A percentile compares a stretch with the other conserved stretches of the same genome.
phyloP scores from a whole-genome alignment of 2,113 vertebrate genomes.

The Pithys albifrons region DNA sequence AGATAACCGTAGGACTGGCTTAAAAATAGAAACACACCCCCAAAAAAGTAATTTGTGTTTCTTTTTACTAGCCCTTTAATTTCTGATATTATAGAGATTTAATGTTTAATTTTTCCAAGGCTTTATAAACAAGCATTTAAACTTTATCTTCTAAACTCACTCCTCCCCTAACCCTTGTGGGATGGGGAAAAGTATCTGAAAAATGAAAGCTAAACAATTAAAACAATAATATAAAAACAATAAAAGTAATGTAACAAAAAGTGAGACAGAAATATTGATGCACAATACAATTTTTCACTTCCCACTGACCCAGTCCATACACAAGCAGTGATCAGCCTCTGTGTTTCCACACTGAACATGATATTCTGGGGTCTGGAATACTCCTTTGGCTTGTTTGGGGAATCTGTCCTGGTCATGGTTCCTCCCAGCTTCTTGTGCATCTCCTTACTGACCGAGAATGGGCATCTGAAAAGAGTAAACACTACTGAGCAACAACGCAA shows the following conservation, averaged over 20 bases:
- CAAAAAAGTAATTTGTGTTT: neutral
- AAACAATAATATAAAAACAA: too few species aligned
- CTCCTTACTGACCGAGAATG: neutral
- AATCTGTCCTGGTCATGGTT: neutral
- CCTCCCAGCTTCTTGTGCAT: neutral
- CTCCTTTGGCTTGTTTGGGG: neutral
- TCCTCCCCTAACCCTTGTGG: too few species aligned
- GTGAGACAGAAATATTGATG: neutral
- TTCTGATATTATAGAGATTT: neutral
- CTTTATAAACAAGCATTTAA: neutral
- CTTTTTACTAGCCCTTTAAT: neutral
- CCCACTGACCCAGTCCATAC: accelerated
- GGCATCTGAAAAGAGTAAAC: neutral
- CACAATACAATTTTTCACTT: neutral
- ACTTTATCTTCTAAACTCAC: neutral
- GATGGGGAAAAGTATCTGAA: neutral
- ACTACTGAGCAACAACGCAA: neutral
- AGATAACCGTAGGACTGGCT: neutral
- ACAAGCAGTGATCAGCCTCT: neutral
- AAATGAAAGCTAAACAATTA: neutral
- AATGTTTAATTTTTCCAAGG: neutral
- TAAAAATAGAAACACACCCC: neutral
- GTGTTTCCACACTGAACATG: neutral
- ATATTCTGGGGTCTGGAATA: neutral
- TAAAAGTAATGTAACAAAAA: neutral